A percentile compares a stretch with the other conserved stretches of the same genome.
Conservation (phyloP, 1,140 invertebrate genomes). For the Latrodectus geometricus region DNA sequence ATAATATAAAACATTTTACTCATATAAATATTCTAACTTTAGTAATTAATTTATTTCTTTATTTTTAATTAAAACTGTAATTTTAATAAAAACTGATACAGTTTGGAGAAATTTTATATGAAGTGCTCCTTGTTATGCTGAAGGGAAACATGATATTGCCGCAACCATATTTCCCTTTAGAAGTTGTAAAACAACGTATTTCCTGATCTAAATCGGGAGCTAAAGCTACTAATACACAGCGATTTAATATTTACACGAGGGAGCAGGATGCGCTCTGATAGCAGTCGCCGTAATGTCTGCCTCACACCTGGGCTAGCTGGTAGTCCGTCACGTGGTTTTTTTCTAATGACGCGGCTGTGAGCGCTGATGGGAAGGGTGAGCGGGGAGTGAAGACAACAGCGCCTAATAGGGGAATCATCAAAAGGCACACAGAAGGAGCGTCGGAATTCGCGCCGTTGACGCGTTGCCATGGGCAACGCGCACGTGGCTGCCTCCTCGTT, state of each 20-base stretch:
- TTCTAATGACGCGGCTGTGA: too few relatives aligned
- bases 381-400: background rate
- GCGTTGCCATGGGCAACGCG: slow-evolving; percentile 4
- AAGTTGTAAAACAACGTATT: background rate
- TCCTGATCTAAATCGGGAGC: background rate
- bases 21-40: too few relatives aligned
- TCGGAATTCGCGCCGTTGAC: background rate
- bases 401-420: slow-evolving; percentile 6
- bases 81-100: too few relatives aligned
- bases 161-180: too few relatives aligned
- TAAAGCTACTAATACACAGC: background rate
- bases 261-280: background rate
- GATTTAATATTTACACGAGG: background rate
- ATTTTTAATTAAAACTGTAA: too few relatives aligned
- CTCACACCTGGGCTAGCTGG: background rate
- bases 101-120: too few relatives aligned
- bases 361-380: background rate
- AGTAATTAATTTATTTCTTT: too few relatives aligned
- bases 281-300: background rate
- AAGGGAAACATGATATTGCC: too few relatives aligned
- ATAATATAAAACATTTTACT: too few relatives aligned
- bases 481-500: slow-evolving; percentile 4
- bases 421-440: background rate
- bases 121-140: too few relatives aligned
- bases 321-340: background rate